A percentile compares a stretch with the other conserved stretches of the same genome.
Conservation (phyloP, 2,888 invertebrate species). For the Cephus sareptanus region DNA sequence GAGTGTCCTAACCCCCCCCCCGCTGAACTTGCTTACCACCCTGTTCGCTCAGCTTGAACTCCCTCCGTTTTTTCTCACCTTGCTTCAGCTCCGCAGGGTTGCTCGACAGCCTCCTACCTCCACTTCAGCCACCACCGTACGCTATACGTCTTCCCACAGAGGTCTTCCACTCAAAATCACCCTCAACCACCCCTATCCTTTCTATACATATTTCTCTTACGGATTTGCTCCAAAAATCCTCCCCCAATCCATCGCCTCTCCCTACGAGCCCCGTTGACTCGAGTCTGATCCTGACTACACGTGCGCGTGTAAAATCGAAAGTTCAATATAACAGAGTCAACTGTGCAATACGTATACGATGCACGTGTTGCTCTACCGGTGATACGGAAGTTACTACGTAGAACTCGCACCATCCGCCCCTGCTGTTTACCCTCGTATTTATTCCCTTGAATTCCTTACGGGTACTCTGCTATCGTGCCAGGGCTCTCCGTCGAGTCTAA, state of each 20-base stretch:
- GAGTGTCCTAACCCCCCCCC: background rate
- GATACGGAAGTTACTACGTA: background rate
- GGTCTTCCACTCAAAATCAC: background rate
- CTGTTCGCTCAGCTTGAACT: background rate
- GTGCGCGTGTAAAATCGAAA: constrained; percentile 15
- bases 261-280: constrained; percentile 27
- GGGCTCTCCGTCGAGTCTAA: background rate
- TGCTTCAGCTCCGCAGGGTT: background rate
- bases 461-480: background rate
- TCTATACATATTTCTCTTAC: background rate
- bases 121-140: background rate
- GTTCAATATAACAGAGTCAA: background rate
- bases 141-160: background rate
- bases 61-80: background rate
- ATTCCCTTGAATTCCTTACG: background rate
- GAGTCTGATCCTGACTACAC: constrained; percentile 1
- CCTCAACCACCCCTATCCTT: background rate
- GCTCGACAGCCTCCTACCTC: background rate
- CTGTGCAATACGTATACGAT: background rate
- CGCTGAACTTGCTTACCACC: background rate
- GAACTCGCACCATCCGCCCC: background rate
- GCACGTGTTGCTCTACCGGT: background rate
- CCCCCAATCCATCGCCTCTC: background rate
- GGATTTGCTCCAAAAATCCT: background rate
- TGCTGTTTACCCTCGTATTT: background rate